Evolutionary conservation across 2,113 vertebrate genomes (phyloP).

Genomic region (Podilymbus podiceps): DNA sequence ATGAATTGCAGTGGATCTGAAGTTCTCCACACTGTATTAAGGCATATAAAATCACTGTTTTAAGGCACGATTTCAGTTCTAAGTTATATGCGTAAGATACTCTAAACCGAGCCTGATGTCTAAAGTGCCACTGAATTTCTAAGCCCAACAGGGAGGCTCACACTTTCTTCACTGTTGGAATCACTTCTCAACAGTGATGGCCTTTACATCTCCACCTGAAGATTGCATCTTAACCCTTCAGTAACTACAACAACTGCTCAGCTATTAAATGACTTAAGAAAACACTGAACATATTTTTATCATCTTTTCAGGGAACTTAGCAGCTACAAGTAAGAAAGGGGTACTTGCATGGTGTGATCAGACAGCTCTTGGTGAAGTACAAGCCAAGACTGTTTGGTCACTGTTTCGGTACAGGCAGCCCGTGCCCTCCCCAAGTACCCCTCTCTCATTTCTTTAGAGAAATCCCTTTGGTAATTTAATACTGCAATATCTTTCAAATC

Average conservation of each 20-base stretch:
- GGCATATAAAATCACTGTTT: background rate
- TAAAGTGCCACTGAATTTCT: background rate
- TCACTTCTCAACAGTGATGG: background rate
- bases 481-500: conserved; percentile 18
- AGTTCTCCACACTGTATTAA: background rate
- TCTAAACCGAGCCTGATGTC: background rate
- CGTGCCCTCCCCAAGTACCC: background rate
- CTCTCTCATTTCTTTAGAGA: background rate
- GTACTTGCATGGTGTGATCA: background rate
- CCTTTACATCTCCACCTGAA: background rate
- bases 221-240: background rate
- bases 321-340: background rate
- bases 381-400: background rate
- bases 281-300: background rate
- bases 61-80: background rate
- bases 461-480: conserved; percentile 48
- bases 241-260: background rate
- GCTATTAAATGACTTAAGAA: background rate
- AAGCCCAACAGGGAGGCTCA: background rate
- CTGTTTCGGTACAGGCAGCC: background rate
- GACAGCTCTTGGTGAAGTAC: background rate
- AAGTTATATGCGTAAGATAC: background rate
- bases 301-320: background rate
- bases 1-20: background rate
- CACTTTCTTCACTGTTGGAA: background rate